phyloP scores from a whole-genome alignment of 2,113 vertebrate species.

The Dicentrarchus labrax region DNA sequence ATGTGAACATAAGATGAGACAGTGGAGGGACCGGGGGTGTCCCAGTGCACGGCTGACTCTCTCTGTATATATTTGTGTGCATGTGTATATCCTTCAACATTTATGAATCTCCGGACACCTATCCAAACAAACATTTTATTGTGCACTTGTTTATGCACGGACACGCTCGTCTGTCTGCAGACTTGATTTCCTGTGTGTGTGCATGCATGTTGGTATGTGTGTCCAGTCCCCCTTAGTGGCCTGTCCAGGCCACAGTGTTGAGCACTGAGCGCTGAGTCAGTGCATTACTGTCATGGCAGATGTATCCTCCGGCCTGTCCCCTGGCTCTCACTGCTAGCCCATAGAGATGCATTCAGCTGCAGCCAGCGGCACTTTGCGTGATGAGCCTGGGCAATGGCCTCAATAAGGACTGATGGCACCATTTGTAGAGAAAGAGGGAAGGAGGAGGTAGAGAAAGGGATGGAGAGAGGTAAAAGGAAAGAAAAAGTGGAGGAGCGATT shows the following conservation, averaged over 20 bases:
- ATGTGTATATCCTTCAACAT: slow-evolving; percentile 21
- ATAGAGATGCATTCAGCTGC: slow-evolving; percentile 69
- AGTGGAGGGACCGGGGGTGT: slow-evolving; percentile 10
- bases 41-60: slow-evolving; percentile 23
- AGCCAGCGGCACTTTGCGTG: slow-evolving; percentile 71
- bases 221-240: slow-evolving; percentile 28
- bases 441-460: neutral
- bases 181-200: slow-evolving; percentile 46
- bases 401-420: slow-evolving; percentile 66
- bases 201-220: slow-evolving; percentile 20
- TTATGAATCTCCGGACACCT: slow-evolving; percentile 21
- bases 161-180: neutral
- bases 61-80: slow-evolving; percentile 7
- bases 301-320: slow-evolving; percentile 66
- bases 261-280: slow-evolving; percentile 65
- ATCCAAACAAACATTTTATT: slow-evolving; percentile 51
- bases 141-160: slow-evolving; percentile 37
- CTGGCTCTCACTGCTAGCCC: slow-evolving; percentile 52
- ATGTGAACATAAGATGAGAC: slow-evolving; percentile 44
- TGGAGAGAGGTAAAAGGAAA: neutral
- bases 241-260: slow-evolving; percentile 40
- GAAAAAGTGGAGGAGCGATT: slow-evolving; percentile 2
- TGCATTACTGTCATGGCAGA: slow-evolving; percentile 76
- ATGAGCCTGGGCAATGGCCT: slow-evolving; percentile 70
- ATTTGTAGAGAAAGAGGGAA: slow-evolving; percentile 35